A percentile compares a stretch with the other conserved stretches of the same genome.
These are phyloP conservation scores for Loxodonta africana DNA, from an alignment of 2,113 vertebrate species.

Conservation along the genomic window DNA sequence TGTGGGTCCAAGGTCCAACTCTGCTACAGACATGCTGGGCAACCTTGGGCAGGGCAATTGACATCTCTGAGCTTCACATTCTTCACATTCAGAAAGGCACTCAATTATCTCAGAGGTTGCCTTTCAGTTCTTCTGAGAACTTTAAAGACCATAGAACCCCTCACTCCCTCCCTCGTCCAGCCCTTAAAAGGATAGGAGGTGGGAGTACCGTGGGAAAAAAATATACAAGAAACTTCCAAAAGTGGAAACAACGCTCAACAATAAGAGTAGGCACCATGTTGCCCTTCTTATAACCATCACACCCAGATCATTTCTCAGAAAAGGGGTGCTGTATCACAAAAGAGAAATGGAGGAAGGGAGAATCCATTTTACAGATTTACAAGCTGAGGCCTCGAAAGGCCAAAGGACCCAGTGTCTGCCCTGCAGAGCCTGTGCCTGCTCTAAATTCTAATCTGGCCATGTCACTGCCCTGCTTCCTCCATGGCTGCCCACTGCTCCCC, in stretches of 20 bases:
- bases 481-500: not conserved
- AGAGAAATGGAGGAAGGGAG: not conserved
- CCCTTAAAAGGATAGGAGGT: not conserved
- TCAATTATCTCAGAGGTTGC: not conserved
- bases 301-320: not conserved
- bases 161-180: not conserved
- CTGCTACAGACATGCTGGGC: not conserved
- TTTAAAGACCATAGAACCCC: not conserved
- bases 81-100: not conserved
- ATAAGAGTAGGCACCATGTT: not conserved
- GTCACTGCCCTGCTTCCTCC: not conserved
- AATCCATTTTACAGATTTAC: not conserved
- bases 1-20: not conserved
- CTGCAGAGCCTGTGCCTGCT: not conserved
- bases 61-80: not conserved
- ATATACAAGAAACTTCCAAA: not conserved
- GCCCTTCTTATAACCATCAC: not conserved
- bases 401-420: not conserved
- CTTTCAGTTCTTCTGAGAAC: not conserved
- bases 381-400: not conserved
- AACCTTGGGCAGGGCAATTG: not conserved
- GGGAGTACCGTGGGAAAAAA: not conserved
- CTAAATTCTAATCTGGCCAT: not conserved
- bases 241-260: not conserved
- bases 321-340: fast-evolving